Base-by-base conservation (phyloP, 1,140 invertebrate genomes). In the Choristoneura fumiferana region DNA sequence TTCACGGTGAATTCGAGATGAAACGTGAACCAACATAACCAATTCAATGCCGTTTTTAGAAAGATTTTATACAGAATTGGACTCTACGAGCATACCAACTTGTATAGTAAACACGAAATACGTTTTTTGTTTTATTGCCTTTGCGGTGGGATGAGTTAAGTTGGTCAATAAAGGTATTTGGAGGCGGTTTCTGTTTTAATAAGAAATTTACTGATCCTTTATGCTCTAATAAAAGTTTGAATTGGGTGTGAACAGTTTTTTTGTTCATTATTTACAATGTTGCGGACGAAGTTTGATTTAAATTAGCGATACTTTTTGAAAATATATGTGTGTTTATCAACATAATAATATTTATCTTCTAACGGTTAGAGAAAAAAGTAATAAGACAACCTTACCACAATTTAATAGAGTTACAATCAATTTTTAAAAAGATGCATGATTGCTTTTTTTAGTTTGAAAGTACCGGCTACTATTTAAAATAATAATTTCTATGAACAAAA, bases 1-100 rank as follows among this genome's bases (percentile, higher is more conserved):
- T 82, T 79, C 76, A 81, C 76, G 73, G 78, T 73, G 81, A 84
- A 78, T 75, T 61, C 33, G 73, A 80, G 74, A 79, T 77, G 74
- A 73, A 77, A 76, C 76, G 68, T 73, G 65, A 64, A 71, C 81
- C 74, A 79, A 78, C 69, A 45, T 1, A 18, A 80, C 35, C 58
- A 54, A 63, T 45, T 63, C 57, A 40, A 59, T 49, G 57, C 13
- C 36, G 49, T 45, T 40, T 61, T 62, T 63, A 55, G 22, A 29
- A 2, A 35, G 13, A 36, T n/a, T 34, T 10, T 5, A 15, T 1
- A 53, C 56, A 8, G 67, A 38, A 58, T 40, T 61, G 13, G 38
- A 49, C 64, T 29, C 22, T 29, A 29, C 22, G 22, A 29, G 6
- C 56, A 60, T 71, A 68, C 58, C 0, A 4, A 33, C 9, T 13